Conservation (phyloP, 2,888 invertebrate species). For the Cephus sareptanus region DNA sequence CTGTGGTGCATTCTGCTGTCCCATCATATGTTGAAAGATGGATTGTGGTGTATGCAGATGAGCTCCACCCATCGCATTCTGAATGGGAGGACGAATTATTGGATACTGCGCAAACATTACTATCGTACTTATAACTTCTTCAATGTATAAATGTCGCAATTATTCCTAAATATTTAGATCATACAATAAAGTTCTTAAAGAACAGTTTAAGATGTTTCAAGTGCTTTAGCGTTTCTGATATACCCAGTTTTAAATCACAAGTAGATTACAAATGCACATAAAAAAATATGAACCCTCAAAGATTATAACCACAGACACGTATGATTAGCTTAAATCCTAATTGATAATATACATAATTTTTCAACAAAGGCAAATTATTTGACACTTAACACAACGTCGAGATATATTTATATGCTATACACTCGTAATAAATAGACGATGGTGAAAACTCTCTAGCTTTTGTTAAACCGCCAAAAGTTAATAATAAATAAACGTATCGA, state of each 20-base stretch:
- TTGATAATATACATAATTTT: not conserved
- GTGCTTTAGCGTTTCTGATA: not conserved
- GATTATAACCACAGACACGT: not conserved
- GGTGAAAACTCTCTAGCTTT: not conserved
- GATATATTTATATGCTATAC: not conserved
- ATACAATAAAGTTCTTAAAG: not conserved
- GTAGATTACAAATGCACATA: not conserved
- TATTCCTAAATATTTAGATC: not conserved
- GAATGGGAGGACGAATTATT: slow-evolving; percentile 33
- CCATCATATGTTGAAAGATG: slow-evolving; percentile 61
- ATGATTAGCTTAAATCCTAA: not conserved
- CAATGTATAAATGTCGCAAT: not conserved
- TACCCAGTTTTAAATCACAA: not conserved
- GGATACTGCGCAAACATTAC: slow-evolving; percentile 35
- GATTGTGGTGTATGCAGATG: slow-evolving; percentile 58
- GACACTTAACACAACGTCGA: not conserved
- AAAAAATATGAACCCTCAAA: not conserved
- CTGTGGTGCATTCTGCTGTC: slow-evolving; percentile 45
- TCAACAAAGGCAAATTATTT: not conserved
- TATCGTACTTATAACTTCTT: not conserved
- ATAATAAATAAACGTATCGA: not conserved
- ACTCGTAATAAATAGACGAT: not conserved
- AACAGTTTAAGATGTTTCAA: not conserved
- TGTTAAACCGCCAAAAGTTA: not conserved
- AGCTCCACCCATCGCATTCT: slow-evolving; percentile 57